Base-by-base conservation (phyloP, 2,797 vertebrate species). In the Thunnus albacares region DNA sequence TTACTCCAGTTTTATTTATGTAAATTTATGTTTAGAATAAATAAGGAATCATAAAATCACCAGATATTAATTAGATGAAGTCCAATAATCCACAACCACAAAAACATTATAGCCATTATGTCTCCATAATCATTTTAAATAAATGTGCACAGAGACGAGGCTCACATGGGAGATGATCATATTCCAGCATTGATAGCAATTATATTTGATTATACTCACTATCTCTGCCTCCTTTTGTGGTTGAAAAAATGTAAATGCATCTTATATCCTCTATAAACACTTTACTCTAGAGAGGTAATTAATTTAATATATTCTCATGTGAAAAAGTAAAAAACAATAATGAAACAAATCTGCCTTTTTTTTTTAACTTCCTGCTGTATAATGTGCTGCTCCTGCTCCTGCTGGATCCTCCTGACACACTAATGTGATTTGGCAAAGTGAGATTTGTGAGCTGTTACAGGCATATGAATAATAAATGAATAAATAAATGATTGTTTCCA, bases 401-500 rank as follows among this genome's bases (percentile, higher is more conserved):
- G 73, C 76, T 85, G 83, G 78, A 81, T 73, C 15, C n/a, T 56
- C 15, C 33, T 5, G 41, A 58, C n/a, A 26, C 51, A 13, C 63
- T 75, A 71, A 79, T 57, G 47, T 73, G 59, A 71, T 85, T 79
- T 77, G 65, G 69, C 62, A 62, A 77, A 65, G 17, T 6, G 20
- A 81, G 45, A 81, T 71, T 71, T 73, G 64, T 83, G 62, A 72
- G 67, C 20, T 41, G 12, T 71, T 71, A 43, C 61, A 49, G 20
- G 9, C 18, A 30, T 41, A 72, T 87, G 65, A 81, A 87, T 83
- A 83, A 79, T 81, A 28, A 26, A 83, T 80, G 30, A 56, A 71
- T 72, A 77, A 74, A 84, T 79, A 61, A 55, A 73, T 47, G 53
- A 57, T 63, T 80, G 45, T 57, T 59, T 62, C 24, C 65, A 81